Conservation (phyloP, 64 coral and sea anemone species). For the Dendrophyllia cribrosa region DNA sequence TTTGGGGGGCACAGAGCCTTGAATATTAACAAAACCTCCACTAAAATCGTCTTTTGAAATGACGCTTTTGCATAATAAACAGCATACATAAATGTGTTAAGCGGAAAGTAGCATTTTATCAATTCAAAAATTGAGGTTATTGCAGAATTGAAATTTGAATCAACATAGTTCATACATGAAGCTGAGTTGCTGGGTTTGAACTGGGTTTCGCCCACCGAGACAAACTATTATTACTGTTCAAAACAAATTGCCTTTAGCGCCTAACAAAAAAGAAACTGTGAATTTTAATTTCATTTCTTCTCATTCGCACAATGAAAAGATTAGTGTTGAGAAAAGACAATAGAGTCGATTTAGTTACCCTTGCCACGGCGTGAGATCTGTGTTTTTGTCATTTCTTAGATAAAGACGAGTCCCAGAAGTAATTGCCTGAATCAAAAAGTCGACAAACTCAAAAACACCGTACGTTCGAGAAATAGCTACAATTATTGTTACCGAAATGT, state of each 20-base stretch:
- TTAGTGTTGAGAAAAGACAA: neutral
- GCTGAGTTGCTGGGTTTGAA: neutral
- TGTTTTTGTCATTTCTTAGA: neutral
- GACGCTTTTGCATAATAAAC: conserved; percentile 5
- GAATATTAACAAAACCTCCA: neutral
- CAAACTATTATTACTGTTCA: neutral
- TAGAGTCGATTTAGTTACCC: neutral
- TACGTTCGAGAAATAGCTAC: no score
- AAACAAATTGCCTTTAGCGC: conserved; percentile 12
- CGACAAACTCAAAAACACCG: neutral
- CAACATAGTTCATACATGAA: neutral
- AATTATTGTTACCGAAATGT: no score
- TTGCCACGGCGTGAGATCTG: neutral
- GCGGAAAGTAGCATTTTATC: neutral
- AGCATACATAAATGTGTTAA: neutral
- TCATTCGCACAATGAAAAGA: neutral
- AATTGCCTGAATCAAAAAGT: neutral
- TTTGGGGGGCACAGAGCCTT: no score
- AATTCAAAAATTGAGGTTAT: neutral
- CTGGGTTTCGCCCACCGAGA: no score
- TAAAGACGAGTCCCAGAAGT: neutral
- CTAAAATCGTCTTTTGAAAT: neutral
- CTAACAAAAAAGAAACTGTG: conserved; percentile 18
- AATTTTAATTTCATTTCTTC: conserved; percentile 48
- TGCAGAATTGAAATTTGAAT: neutral